Evolutionary conservation across 2,797 vertebrate species (phyloP).

Genomic region (Smutsia temminckii): DNA sequence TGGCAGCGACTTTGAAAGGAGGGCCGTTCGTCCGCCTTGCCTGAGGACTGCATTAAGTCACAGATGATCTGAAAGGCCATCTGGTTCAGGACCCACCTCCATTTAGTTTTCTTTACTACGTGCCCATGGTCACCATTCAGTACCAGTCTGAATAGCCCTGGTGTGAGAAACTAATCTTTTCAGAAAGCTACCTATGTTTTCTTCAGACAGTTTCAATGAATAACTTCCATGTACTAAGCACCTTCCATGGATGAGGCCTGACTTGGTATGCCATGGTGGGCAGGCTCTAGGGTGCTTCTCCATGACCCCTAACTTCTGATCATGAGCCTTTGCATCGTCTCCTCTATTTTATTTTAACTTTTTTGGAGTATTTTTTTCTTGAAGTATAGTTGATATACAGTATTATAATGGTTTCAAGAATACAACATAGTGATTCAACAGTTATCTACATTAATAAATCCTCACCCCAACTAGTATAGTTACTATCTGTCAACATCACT

Average conservation of each 20-base stretch:
- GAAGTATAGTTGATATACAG: too few relatives aligned
- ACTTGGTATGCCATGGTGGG: not conserved
- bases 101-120: not conserved
- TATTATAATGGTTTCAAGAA: too few relatives aligned
- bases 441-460: too few relatives aligned
- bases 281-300: too few relatives aligned
- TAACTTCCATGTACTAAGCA: not conserved
- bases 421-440: too few relatives aligned
- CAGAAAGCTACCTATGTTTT: not conserved
- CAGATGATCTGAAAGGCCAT: not conserved
- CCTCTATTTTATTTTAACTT: too few relatives aligned
- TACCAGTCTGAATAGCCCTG: not conserved
- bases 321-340: not conserved
- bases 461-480: too few relatives aligned
- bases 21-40: too few relatives aligned
- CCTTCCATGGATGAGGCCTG: not conserved
- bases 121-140: not conserved
- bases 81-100: not conserved
- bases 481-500: too few relatives aligned
- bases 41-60: not conserved
- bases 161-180: not conserved
- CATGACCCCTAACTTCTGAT: not conserved
- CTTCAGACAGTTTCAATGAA: not conserved
- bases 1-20: not conserved
- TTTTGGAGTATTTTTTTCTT: too few relatives aligned